Conservation (phyloP, 92 coral and sea anemone genomes). For the Galaxea fascicularis region DNA sequence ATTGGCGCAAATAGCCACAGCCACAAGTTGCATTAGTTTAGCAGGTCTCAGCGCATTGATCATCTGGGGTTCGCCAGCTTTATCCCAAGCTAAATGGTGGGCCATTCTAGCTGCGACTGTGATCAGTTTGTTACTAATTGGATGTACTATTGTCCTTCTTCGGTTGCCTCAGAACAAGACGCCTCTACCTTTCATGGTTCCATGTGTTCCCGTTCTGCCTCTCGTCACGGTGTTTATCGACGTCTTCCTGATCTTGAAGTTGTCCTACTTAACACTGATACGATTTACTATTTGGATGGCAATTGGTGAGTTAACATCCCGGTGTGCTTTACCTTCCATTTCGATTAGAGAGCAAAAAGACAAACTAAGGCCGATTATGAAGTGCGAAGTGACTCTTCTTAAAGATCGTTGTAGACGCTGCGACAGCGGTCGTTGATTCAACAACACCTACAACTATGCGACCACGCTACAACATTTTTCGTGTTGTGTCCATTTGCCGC, state of each 20-base stretch:
- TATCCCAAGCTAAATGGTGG: conserved; percentile 65
- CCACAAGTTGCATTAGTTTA: conserved; percentile 40
- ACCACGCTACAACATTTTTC: too few relatives aligned
- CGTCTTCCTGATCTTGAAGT: conserved; percentile 80
- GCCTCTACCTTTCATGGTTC: conserved; percentile 92
- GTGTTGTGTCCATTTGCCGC: too few relatives aligned
- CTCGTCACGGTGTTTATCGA: conserved; percentile 80
- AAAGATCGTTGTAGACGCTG: too few relatives aligned
- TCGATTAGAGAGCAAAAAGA: too few relatives aligned
- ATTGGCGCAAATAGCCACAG: conserved; percentile 51
- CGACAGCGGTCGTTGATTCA: too few relatives aligned
- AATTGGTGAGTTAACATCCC: conserved; percentile 71
- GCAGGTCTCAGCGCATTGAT: conserved; percentile 57
- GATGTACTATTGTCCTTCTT: conserved; percentile 58
- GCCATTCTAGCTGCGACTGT: conserved; percentile 67
- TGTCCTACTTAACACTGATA: conserved; percentile 84
- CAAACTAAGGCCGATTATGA: too few relatives aligned
- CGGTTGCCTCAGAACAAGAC: conserved; percentile 85
- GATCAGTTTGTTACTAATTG: conserved; percentile 42
- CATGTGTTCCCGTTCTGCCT: conserved; percentile 86
- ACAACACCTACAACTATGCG: too few relatives aligned
- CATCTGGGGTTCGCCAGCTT: conserved; percentile 72
- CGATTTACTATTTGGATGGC: conserved; percentile 94
- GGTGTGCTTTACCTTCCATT: too few relatives aligned
- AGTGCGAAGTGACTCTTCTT: background rate